These are phyloP conservation scores for Manis crassicaudata DNA, from an alignment of 2,797 vertebrate genomes.

Conservation along the genomic window DNA sequence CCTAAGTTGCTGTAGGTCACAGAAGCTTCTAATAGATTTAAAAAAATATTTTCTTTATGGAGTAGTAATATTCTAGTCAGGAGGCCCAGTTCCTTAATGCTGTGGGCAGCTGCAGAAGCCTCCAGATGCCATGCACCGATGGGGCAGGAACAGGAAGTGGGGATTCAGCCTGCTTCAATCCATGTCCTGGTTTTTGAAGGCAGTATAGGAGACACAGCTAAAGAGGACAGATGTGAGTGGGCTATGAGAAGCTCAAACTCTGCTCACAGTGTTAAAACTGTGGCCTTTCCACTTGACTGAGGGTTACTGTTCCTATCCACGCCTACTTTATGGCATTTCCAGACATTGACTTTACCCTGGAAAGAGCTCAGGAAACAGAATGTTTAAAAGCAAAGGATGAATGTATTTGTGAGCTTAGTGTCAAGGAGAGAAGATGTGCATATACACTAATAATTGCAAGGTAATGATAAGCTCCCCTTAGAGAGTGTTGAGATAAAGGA, in stretches of 20 bases:
- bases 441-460: rapidly evolving
- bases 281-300: not conserved
- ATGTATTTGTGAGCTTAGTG: not conserved
- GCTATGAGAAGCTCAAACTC: not conserved
- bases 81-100: not conserved
- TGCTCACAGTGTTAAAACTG: not conserved
- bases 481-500: not conserved
- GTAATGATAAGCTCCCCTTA: rapidly evolving
- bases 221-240: not conserved
- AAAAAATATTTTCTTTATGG: conserved; percentile 68
- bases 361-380: not conserved
- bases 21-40: conserved; percentile 51
- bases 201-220: not conserved
- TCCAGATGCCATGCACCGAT: not conserved
- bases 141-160: not conserved
- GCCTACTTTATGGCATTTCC: not conserved
- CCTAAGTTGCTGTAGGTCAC: conserved; percentile 63
- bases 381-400: not conserved
- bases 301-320: not conserved
- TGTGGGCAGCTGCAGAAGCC: not conserved
- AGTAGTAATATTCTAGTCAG: conserved; percentile 27
- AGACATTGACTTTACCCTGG: not conserved
- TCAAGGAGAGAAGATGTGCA: not conserved
- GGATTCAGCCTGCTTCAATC: not conserved
- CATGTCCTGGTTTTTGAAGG: not conserved